Base-by-base conservation (phyloP, 2,888 invertebrate species). In the Lycophotia porphyrea region DNA sequence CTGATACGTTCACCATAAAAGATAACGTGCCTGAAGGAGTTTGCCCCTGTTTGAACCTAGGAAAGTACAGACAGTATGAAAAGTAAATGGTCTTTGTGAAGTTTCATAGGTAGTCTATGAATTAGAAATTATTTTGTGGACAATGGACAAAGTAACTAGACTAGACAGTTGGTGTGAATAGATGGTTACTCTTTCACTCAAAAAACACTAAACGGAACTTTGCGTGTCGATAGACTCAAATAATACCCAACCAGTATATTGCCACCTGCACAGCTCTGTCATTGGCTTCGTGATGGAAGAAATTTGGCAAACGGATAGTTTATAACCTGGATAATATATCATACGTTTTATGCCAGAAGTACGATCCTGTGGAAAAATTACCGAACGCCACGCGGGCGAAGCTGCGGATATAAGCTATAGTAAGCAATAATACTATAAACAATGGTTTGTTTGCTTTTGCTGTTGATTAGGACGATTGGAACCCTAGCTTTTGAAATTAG, bases 1-100 rank as follows among this genome's bases (percentile, higher is more conserved):
- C 15, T 52, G 55, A 60, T 71, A 55, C 36, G 60, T 74, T 74
- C 64, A 31, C 78, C 64, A 82, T 81, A 74, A 74, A 82, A 82
- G 82, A 82, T 81, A 81, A 82, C 52, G 74, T 60, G 44, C 49
- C 42, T 55, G 44, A 27, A 68, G 39, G 36, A 78, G 68, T 74
- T 78, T 60, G 39, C 42, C 67, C 52, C 42, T 34, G 31, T 74
- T 71, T 71, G 71, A 81, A 78, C 78, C 71, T 55, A 47, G 2
- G 3, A 65, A 71, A 61, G 58, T 69, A 80, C 61, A 75, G 34
- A 61, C 65, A 55, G 39, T 60, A 80, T 80, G 63, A 70, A 80
- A 74, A 61, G 15, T 60, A 55, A 55, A 74, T 60, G 21, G 21
- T 74, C 21, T 60, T 64, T 52, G 42, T 34, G 42, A 27, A 52